Percentiles rank a stretch among this genome's conserved stretches.
phyloP scores from a whole-genome alignment of 2,888 invertebrate species.

The Xanthia icteritia region DNA sequence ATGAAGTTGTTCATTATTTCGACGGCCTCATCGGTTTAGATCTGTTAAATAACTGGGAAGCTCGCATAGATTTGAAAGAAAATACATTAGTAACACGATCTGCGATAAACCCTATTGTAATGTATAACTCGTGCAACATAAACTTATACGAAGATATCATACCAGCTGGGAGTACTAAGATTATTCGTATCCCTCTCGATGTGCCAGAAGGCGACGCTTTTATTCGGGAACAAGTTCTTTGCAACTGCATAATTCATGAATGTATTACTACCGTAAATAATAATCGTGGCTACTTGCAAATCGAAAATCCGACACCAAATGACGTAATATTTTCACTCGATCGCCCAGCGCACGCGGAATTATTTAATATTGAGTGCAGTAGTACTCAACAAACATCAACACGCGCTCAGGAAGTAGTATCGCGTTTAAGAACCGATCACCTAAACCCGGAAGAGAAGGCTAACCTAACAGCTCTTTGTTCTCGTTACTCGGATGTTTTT shows the following conservation, averaged over 20 bases:
- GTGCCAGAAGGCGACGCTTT: background rate
- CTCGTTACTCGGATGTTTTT: no score
- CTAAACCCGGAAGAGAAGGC: conserved; percentile 7
- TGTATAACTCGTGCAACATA: background rate
- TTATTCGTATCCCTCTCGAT: background rate
- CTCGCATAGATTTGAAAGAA: no score
- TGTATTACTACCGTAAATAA: background rate
- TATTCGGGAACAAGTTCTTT: background rate
- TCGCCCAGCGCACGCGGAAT: background rate
- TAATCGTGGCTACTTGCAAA: conserved; percentile 6
- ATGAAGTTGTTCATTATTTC: no score
- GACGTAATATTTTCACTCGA: conserved; percentile 18
- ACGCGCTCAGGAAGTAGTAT: background rate
- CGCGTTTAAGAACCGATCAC: conserved; percentile 16
- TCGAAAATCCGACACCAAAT: background rate
- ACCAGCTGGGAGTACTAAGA: background rate
- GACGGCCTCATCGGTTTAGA: no score
- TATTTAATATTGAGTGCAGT: conserved; percentile 11
- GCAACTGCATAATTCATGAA: background rate
- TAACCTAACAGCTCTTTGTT: conserved; percentile 1
- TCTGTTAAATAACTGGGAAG: no score
- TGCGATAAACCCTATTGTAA: no score
- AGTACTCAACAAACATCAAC: background rate
- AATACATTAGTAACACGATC: no score
- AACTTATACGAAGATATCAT: conserved; percentile 6